A percentile compares a stretch with the other conserved stretches of the same genome.
These are phyloP conservation scores for Macroramphosus scolopax DNA, from an alignment of 2,797 vertebrate genomes.

Conservation along the genomic window DNA sequence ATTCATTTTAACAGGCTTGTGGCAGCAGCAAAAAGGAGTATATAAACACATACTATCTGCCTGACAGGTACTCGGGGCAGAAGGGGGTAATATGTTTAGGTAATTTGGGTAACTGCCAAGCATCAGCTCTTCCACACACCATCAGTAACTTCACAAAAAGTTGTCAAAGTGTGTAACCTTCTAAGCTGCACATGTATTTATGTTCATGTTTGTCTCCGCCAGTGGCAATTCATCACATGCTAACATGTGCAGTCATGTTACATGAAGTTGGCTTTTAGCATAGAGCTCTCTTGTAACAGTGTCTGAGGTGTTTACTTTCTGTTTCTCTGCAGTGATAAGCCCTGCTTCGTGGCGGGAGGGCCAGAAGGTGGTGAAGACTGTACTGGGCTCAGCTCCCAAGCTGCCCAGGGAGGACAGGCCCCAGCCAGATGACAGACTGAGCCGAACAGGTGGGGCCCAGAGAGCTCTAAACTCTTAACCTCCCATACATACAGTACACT, in stretches of 20 bases:
- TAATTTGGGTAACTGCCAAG: too few species aligned
- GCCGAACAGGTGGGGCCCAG: conserved; percentile 74
- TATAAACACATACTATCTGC: too few species aligned
- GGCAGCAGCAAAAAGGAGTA: too few species aligned
- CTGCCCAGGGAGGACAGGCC: conserved; percentile 71
- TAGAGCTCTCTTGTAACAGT: not conserved
- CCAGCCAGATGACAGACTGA: conserved; percentile 70
- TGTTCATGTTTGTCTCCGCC: too few species aligned
- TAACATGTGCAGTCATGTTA: not conserved
- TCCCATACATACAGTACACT: conserved; percentile 52
- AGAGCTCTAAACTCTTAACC: conserved; percentile 17
- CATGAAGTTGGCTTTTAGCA: not conserved
- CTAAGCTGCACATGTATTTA: too few species aligned
- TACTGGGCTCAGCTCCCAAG: conserved; percentile 85
- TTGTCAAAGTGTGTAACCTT: too few species aligned
- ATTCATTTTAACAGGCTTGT: too few species aligned
- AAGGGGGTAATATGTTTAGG: too few species aligned
- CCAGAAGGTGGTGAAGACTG: conserved; percentile 90
- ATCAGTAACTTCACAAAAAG: conserved; percentile 3
- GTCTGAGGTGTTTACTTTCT: conserved; percentile 8
- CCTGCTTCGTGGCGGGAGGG: conserved; percentile 93
- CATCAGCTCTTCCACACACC: not conserved
- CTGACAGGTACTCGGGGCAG: too few species aligned
- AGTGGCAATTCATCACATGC: too few species aligned
- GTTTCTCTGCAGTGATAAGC: conserved; percentile 76